Base-by-base conservation (phyloP, 2,888 invertebrate species). In the Bugulina stolonifera region DNA sequence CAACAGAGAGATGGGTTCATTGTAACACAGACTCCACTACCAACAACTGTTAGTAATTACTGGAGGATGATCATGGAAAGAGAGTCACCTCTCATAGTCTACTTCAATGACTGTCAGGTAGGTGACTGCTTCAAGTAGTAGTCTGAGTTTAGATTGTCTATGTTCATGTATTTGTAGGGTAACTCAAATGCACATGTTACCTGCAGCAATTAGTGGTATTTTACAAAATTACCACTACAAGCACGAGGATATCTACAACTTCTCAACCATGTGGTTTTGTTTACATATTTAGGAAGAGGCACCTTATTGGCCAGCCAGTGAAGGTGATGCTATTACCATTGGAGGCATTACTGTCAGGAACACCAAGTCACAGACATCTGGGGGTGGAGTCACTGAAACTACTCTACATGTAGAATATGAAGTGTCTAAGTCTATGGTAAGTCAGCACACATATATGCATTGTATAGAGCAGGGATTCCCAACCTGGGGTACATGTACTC, bases 1-100 rank as follows among this genome's bases (percentile, higher is more conserved):
- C 73, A 73, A 35, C 69, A 73, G 18, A 74, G 72, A 32, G 77
- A 79, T 35, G 80, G 79, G 71, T 82, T 80, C 72, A 79, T 84
- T n/a, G 73, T 83, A n/a, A 83, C 83, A 0, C 84, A 84, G 74
- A 81, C 81, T 0, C 84, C 84, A 0, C 76, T 82, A 14, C 76
- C 77, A 54, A 77, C 77, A 23, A 83, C 84, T 14, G 77, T 82
- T 10, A 75, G 76, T 2, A 82, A 83, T 75, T 83, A 83, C 78
- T 84, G 84, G 84, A 80, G 78, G 22, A 64, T 64, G 64, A 27
- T 64, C 14, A 29, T 64, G 2, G 34, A 27, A 14, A 27, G 14
- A 64, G 32, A 32, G 32, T 25, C 25, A 14, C 32, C 64, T 32
- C 25, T 32, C 10, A 34, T 64, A 10, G 64, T 64, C 14, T 64